A percentile compares a stretch with the other conserved stretches of the same genome.
Conservation (phyloP, 1,140 invertebrate species). For the Tribolium castaneum region DNA sequence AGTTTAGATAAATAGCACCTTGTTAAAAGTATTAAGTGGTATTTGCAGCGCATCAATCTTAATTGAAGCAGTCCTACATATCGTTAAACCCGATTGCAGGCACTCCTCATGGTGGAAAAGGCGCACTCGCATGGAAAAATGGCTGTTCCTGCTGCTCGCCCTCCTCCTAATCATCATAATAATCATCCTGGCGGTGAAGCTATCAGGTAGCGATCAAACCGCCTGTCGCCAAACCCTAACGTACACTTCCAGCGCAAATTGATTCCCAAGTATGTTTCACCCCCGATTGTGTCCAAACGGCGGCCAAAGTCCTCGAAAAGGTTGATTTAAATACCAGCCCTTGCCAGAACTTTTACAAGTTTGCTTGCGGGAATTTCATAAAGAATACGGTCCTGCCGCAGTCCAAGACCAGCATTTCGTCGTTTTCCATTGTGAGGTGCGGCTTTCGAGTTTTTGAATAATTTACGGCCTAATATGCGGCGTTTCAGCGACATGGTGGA, state of each 20-base stretch:
- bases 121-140: slow-evolving; percentile 9
- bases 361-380: slow-evolving; percentile 72
- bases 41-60: too few relatives aligned
- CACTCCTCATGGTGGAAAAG: slow-evolving; percentile 21
- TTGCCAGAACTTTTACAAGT: slow-evolving; percentile 81
- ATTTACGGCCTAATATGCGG: slow-evolving; percentile 13
- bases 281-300: slow-evolving; percentile 26
- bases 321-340: slow-evolving; percentile 69
- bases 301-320: slow-evolving; percentile 29
- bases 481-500: slow-evolving; percentile 7
- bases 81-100: not conserved
- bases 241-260: not conserved
- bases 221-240: not conserved
- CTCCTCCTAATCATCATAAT: not conserved
- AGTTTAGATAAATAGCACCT: not conserved
- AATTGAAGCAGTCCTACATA: too few relatives aligned
- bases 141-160: not conserved
- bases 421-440: slow-evolving; percentile 12
- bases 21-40: not conserved
- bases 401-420: slow-evolving; percentile 20
- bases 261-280: slow-evolving; percentile 7
- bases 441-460: slow-evolving; percentile 4
- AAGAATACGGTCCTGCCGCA: slow-evolving; percentile 57
- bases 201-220: not conserved
- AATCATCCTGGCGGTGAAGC: not conserved